These are phyloP conservation scores for Lepetodrilus schrolli DNA, from an alignment of 2,888 invertebrate genomes.

Conservation along the genomic window DNA sequence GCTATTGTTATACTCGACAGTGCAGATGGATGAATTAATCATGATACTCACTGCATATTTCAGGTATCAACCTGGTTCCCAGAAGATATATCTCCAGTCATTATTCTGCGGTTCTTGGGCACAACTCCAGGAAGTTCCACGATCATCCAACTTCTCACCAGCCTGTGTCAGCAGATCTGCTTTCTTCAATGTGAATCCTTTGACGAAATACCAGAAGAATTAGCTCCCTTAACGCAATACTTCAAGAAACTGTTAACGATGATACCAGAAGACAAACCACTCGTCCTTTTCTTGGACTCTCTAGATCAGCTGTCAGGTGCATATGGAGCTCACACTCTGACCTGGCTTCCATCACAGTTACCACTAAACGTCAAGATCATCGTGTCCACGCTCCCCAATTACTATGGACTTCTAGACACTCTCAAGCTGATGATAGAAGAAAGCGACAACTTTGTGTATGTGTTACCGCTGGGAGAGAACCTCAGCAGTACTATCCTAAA, in stretches of 20 bases:
- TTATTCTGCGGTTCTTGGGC: slow-evolving; percentile 93
- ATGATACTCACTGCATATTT: neutral
- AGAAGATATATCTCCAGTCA: slow-evolving; percentile 80
- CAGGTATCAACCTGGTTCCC: slow-evolving; percentile 38
- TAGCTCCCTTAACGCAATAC: slow-evolving; percentile 95
- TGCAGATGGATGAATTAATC: no score
- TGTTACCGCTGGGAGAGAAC: slow-evolving; percentile 85
- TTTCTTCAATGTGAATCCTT: slow-evolving; percentile 63
- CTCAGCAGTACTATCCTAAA: slow-evolving; percentile 93
- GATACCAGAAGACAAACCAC: slow-evolving; percentile 79
- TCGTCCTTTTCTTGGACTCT: slow-evolving; percentile 94
- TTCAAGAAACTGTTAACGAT: slow-evolving; percentile 91
- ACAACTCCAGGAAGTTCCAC: slow-evolving; percentile 98
- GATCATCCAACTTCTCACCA: slow-evolving; percentile 92
- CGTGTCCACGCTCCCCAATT: slow-evolving; percentile 80
- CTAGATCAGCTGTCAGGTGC: slow-evolving; percentile 97
- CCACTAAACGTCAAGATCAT: slow-evolving; percentile 93
- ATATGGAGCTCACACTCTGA: slow-evolving; percentile 94
- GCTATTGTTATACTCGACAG: no score
- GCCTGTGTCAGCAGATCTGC: slow-evolving; percentile 95
- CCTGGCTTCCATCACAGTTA: slow-evolving; percentile 94
- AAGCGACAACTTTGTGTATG: slow-evolving; percentile 58
- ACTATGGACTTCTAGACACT: slow-evolving; percentile 65
- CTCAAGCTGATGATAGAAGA: slow-evolving; percentile 62
- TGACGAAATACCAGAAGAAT: slow-evolving; percentile 94